These are phyloP conservation scores for Linyphia triangularis DNA, from an alignment of 2,888 invertebrate species.

Conservation along the genomic window DNA sequence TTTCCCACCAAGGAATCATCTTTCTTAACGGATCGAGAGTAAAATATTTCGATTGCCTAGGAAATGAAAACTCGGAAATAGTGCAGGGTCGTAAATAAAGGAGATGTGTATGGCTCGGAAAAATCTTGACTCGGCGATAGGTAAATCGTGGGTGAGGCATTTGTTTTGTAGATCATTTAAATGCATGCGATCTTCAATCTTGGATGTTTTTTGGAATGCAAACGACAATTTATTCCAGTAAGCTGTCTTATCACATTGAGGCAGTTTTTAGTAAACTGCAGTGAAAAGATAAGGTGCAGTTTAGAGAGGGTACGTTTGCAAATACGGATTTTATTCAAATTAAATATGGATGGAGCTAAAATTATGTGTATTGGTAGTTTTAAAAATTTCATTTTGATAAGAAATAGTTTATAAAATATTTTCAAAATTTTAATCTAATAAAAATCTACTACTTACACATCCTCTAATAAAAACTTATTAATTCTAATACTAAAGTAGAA, in stretches of 20 bases:
- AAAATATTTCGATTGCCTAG: constrained; percentile 26
- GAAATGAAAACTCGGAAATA: background rate
- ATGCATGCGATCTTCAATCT: constrained; percentile 22
- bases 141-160: background rate
- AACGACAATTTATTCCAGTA: background rate
- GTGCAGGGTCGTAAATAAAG: background rate
- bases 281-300: background rate
- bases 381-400: too few species aligned
- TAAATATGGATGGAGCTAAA: too few species aligned
- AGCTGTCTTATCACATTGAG: background rate
- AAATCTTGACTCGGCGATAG: constrained; percentile 3
- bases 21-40: background rate
- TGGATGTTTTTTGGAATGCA: background rate
- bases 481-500: too few species aligned
- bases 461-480: too few species aligned
- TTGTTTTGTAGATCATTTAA: constrained; percentile 18
- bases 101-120: background rate
- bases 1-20: constrained; percentile 12
- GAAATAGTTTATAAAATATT: too few species aligned
- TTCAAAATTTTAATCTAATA: too few species aligned
- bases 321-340: too few species aligned
- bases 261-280: background rate
- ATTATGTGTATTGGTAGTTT: too few species aligned
- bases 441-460: too few species aligned
- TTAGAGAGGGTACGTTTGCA: background rate